Evolutionary conservation across 2,888 invertebrate species (phyloP).

Genomic region (Eudemis profundana): DNA sequence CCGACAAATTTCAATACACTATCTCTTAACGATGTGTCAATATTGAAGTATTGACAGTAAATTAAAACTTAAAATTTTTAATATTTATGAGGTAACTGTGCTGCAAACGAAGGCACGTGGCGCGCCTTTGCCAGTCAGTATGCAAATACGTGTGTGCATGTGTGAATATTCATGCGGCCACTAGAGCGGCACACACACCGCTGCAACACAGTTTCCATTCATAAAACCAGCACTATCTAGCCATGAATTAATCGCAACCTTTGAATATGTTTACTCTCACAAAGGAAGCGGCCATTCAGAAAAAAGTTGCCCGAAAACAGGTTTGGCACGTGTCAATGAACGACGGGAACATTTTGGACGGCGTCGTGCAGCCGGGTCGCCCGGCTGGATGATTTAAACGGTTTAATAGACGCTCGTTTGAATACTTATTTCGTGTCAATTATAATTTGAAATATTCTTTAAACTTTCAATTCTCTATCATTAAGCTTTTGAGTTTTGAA

Average conservation of each 20-base stretch:
- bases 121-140: slow-evolving; percentile 75
- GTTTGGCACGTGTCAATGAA: slow-evolving; percentile 85
- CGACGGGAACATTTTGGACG: slow-evolving; percentile 81
- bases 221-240: slow-evolving; percentile 83
- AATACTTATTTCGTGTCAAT: slow-evolving; percentile 70
- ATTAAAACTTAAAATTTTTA: slow-evolving; percentile 74
- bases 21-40: slow-evolving; percentile 43
- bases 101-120: slow-evolving; percentile 76
- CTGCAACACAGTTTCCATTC: slow-evolving; percentile 73
- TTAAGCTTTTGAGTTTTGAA: slow-evolving; percentile 41
- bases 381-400: slow-evolving; percentile 77
- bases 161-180: slow-evolving; percentile 62
- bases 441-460: slow-evolving; percentile 63
- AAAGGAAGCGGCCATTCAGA: slow-evolving; percentile 84
- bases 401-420: slow-evolving; percentile 73
- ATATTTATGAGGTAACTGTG: slow-evolving; percentile 81
- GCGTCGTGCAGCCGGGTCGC: slow-evolving; percentile 66
- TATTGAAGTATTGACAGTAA: slow-evolving; percentile 42
- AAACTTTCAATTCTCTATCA: slow-evolving; percentile 49
- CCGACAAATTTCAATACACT: slow-evolving; percentile 35
- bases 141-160: slow-evolving; percentile 70
- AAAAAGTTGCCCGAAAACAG: slow-evolving; percentile 81
- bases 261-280: slow-evolving; percentile 84
- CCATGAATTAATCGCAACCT: slow-evolving; percentile 86
- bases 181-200: slow-evolving; percentile 67